Conservation (phyloP, 1,140 invertebrate species). For the Pseudomyrmex flavicornis region DNA sequence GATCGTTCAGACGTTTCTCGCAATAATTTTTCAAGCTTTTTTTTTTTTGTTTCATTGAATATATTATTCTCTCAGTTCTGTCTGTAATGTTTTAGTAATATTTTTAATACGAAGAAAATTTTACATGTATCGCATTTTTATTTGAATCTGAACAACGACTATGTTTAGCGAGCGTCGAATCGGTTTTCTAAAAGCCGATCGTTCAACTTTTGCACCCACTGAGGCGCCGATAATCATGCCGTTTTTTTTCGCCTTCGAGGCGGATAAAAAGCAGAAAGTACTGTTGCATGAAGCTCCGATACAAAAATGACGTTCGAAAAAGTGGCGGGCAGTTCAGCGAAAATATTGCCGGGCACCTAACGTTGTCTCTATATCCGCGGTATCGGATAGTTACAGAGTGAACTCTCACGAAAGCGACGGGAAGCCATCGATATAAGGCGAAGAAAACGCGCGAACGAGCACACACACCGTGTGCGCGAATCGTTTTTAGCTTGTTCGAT, state of each 20-base stretch:
- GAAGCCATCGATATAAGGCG: conserved; percentile 47
- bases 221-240: neutral
- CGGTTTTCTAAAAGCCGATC: conserved; percentile 25
- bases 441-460: conserved; percentile 28
- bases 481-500: conserved; percentile 30
- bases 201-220: neutral
- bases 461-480: conserved; percentile 19
- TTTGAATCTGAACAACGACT: neutral
- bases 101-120: neutral
- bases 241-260: neutral
- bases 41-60: too few species aligned
- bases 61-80: too few species aligned
- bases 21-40: too few species aligned
- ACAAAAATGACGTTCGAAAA: conserved; percentile 28
- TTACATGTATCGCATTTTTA: neutral
- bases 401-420: conserved; percentile 7
- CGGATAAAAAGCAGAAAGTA: conserved; percentile 34
- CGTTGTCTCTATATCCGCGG: conserved; percentile 39
- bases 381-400: conserved; percentile 34
- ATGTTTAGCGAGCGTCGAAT: neutral
- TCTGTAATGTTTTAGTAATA: neutral
- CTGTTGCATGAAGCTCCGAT: conserved; percentile 32
- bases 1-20: too few species aligned
- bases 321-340: neutral
- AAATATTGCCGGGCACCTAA: conserved; percentile 32